phyloP scores from a whole-genome alignment of 2,797 vertebrate species.

The Myotis myotis region DNA sequence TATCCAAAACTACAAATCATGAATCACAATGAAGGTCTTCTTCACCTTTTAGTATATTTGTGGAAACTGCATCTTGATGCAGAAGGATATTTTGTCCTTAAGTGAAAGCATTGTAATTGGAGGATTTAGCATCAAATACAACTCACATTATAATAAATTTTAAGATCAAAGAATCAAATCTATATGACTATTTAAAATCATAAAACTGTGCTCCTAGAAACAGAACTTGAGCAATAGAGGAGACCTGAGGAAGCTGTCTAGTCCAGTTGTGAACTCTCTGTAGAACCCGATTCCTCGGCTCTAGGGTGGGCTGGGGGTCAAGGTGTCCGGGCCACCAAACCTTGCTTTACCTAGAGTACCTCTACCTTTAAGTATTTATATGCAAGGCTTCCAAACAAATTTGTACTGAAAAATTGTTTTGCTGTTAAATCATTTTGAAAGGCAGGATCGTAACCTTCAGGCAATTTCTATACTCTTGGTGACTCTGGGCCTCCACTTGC shows the following conservation, averaged over 20 bases:
- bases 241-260: background rate
- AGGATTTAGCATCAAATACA: background rate
- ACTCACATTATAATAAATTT: background rate
- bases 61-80: background rate
- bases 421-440: background rate
- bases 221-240: background rate
- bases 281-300: background rate
- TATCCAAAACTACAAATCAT: background rate
- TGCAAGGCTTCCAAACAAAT: slow-evolving; percentile 2
- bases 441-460: background rate
- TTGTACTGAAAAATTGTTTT: background rate
- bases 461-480: background rate
- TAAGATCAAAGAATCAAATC: slow-evolving; percentile 38
- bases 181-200: background rate
- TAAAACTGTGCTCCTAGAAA: background rate
- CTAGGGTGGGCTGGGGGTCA: no score
- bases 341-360: background rate
- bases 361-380: background rate
- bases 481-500: slow-evolving; percentile 58
- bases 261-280: background rate
- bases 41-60: background rate
- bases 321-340: background rate
- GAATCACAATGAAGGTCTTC: background rate
- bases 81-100: background rate
- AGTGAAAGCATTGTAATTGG: background rate